A percentile compares a stretch with the other conserved stretches of the same genome.
Conservation (phyloP, 2,113 vertebrate species). For the Rhodinocichla rosea region DNA sequence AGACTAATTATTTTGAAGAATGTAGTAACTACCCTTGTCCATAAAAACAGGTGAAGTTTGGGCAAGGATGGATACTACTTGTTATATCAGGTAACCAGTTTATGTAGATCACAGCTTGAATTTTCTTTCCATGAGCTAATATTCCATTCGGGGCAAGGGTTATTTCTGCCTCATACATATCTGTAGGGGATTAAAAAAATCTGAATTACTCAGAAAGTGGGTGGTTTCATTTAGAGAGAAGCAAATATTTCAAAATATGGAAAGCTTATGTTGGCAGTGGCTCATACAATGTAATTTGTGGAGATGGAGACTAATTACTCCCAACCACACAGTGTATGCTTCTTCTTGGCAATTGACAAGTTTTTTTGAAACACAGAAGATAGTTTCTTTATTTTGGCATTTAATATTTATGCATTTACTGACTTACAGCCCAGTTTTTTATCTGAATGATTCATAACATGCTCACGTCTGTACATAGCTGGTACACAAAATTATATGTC, state of each 20-base stretch:
- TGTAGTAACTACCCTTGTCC: background rate
- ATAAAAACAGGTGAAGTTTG: slow-evolving; percentile 6
- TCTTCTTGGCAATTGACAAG: slow-evolving; percentile 39
- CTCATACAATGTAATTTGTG: slow-evolving; percentile 44
- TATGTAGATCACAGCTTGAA: background rate
- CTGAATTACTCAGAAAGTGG: slow-evolving; percentile 52
- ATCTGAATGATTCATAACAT: slow-evolving; percentile 4
- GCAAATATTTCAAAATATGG: slow-evolving; percentile 59
- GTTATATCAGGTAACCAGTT: background rate
- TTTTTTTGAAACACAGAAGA: background rate
- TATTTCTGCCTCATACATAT: slow-evolving; percentile 42
- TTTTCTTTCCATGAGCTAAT: slow-evolving; percentile 59
- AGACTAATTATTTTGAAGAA: background rate
- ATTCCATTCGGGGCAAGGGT: background rate
- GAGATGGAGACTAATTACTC: slow-evolving; percentile 37
- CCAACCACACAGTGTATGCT: background rate
- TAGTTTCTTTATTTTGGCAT: slow-evolving; percentile 38
- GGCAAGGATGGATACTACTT: background rate
- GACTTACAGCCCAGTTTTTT: slow-evolving; percentile 19
- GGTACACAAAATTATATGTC: background rate
- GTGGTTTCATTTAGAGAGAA: slow-evolving; percentile 58
- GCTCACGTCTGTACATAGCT: background rate
- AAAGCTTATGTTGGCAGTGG: slow-evolving; percentile 61
- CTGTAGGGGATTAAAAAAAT: slow-evolving; percentile 39
- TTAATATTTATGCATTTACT: slow-evolving; percentile 36